Evolutionary conservation across 1,140 invertebrate genomes (phyloP).

Genomic region (Drosophila mauritiana): DNA sequence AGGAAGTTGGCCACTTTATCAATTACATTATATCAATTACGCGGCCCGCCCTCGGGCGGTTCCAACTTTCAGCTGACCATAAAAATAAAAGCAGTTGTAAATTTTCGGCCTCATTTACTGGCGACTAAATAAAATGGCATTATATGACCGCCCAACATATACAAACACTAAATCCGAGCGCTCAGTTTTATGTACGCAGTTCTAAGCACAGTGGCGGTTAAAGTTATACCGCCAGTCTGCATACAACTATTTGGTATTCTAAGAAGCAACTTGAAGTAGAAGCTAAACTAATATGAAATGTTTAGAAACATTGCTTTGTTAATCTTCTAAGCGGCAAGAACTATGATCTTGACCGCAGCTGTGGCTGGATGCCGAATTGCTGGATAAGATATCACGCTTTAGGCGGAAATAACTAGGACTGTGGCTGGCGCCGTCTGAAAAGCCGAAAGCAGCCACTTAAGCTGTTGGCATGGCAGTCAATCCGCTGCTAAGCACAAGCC

Average conservation of each 20-base stretch:
- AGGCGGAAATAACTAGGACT: slow-evolving; percentile 32
- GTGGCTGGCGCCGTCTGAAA: slow-evolving; percentile 57
- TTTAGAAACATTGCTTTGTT: too few relatives aligned
- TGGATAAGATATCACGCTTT: slow-evolving; percentile 44
- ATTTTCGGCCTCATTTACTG: slow-evolving; percentile 70
- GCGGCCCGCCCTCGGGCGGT: slow-evolving; percentile 36
- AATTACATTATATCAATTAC: slow-evolving; percentile 80
- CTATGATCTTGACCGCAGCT: slow-evolving; percentile 10
- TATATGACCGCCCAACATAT: slow-evolving; percentile 56
- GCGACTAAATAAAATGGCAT: slow-evolving; percentile 77
- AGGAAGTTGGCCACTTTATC: slow-evolving; percentile 50
- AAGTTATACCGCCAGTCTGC: background rate
- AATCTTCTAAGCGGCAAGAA: too few relatives aligned
- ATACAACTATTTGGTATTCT: background rate
- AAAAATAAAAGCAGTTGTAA: slow-evolving; percentile 71
- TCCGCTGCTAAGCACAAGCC: slow-evolving; percentile 69
- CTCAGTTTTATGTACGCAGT: slow-evolving; percentile 10
- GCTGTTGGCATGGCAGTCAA: slow-evolving; percentile 80
- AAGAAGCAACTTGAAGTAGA: too few relatives aligned
- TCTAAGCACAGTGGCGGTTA: background rate
- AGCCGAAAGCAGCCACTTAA: slow-evolving; percentile 72
- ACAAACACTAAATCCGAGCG: slow-evolving; percentile 56
- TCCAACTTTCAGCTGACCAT: slow-evolving; percentile 61
- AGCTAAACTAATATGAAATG: too few relatives aligned
- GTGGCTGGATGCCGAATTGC: slow-evolving; percentile 2